Evolutionary conservation across 2,888 invertebrate species (phyloP), one percentile per base, ranked within the genome.

Genomic region (Blastobasis lacticolella): DNA sequence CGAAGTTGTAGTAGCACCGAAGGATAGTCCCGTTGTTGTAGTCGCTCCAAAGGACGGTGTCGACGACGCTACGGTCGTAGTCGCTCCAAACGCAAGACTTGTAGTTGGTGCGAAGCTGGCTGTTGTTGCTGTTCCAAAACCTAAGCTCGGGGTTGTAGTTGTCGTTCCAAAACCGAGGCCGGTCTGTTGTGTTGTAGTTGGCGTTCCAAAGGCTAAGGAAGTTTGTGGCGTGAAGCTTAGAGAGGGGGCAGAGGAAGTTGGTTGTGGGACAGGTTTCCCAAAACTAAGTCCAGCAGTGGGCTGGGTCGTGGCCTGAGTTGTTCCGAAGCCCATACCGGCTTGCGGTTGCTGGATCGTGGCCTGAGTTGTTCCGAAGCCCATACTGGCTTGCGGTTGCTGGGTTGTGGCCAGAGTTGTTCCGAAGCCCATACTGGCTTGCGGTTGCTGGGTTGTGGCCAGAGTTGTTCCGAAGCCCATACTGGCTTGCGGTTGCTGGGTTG

Each of bases 91-190:
- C 23, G 23, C 1, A 3, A 23, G 23, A 23, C 23, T 23, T 23
- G 23, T 23, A 23, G 23, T 23, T 23, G 23, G 45, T 38, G 53
- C 23, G 23, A 23, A 23, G 23, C 23, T 23, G 23, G 23, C 23
- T 23, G 23, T 23, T 23, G 23, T 23, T 23, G 23, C 47, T 40
- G 45, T 45, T 37, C 43, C 50, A 43, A 44, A 45, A 46, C 51
- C 52, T 5, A 45, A n/a, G 5, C 46, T 37, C 37, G 52, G 60
- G 36, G 52, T 40, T 2, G 57, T 41, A 40, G 60, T 48, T 6
- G 62, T 53, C 4, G 59, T 49, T 4, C 62, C 62, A 44, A 72
- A 69, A 52, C 46, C 55, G n/a, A 66, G 56, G 5, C 57, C 59
- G 2, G 62, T 54, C n/a, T 62, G 23, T 23, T 23, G 23, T 23